Base-by-base conservation (phyloP, 1,140 invertebrate genomes). In the Prorops nasuta region DNA sequence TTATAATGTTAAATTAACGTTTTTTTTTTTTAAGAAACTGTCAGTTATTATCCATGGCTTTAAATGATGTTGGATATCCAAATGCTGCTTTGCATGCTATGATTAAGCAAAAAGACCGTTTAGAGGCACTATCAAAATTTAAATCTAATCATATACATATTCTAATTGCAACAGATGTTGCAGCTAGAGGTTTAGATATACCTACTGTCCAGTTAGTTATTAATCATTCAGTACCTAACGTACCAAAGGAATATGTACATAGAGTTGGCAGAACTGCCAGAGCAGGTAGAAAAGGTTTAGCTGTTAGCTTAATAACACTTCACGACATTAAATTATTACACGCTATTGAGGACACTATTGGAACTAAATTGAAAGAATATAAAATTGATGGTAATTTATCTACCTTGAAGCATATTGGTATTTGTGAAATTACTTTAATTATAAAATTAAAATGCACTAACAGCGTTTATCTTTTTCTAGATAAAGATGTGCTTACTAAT, bases 101-200 rank as follows among this genome's bases (percentile, higher is more conserved):
- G 82, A 87, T 93, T 71, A 77, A 86, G 15, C 92, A 96, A 74
- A 84, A 81, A 56, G 86, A 93, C 67, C 82, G 95, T 10, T 75
- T 92, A 12, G 80, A 85, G 9, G 84, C 92, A 0, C 76, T 98
- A 2, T 82, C 84, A 22, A 87, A 86, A 67, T 98, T 98, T 69
- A 90, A 94, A 66, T 93, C 92, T 1, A 90, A 91, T 66, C 81
- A 85, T 17, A 80, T 87, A 2, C 89, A 89, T 51, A 94, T 97
- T 19, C 79, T 99, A 2, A 88, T 99, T 44, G 94, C 96, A 3
- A 99, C 97, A 16, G 94, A 98, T 81, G 92, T 99, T 1, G 96
- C 95, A 1, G 92, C 94, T 55, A 82, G 96, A 79, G 96, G 96
- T 60, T 74, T 95, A 16, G 91, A 94, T 63, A 92, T 95, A 67